These are phyloP conservation scores for Meles meles DNA, from an alignment of 2,113 vertebrate species.

Conservation along the genomic window DNA sequence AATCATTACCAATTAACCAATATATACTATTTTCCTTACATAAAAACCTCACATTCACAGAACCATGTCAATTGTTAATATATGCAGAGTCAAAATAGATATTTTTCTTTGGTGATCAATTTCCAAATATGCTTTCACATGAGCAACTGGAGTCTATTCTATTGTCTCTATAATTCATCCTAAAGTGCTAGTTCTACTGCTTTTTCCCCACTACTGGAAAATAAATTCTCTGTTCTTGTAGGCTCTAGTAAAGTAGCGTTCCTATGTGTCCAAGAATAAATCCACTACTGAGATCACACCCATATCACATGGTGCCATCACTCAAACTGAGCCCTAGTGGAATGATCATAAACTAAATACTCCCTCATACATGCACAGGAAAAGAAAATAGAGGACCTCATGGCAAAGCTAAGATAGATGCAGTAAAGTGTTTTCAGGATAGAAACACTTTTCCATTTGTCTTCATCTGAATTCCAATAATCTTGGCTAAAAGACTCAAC, in stretches of 20 bases:
- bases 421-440: background rate
- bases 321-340: background rate
- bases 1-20: background rate
- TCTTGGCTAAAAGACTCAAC: background rate
- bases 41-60: background rate
- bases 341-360: background rate
- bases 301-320: conserved; percentile 34
- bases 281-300: background rate
- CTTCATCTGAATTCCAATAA: background rate
- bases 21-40: background rate
- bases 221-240: background rate
- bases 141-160: background rate
- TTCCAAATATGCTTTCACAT: background rate
- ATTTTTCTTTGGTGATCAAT: background rate
- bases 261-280: conserved; percentile 33
- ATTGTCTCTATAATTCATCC: background rate
- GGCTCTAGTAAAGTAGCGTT: background rate
- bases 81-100: background rate
- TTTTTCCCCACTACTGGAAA: background rate
- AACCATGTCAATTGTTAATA: background rate
- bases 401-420: background rate
- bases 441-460: background rate
- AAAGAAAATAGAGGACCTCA: background rate
- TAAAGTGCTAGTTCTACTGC: background rate
- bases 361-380: background rate